These are phyloP conservation scores for Empis stercorea DNA, from an alignment of 2,888 invertebrate species.

Conservation along the genomic window DNA sequence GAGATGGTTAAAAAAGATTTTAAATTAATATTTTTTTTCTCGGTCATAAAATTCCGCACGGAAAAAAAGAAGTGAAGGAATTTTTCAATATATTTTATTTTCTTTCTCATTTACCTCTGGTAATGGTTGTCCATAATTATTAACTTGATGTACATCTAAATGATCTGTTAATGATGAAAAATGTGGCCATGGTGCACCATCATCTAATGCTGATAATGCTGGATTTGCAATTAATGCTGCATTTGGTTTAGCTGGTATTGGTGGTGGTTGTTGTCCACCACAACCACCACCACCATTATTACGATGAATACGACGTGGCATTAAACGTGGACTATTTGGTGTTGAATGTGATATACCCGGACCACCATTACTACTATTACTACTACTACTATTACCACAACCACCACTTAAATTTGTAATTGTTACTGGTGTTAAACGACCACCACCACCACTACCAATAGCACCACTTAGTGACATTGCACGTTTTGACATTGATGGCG, in stretches of 20 bases:
- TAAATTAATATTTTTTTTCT: not conserved
- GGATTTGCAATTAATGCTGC: slow-evolving; percentile 21
- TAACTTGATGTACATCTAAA: slow-evolving; percentile 31
- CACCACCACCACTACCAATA: slow-evolving; percentile 25
- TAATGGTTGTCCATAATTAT: slow-evolving; percentile 36
- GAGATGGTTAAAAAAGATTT: too few relatives aligned
- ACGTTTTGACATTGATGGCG: slow-evolving; percentile 30
- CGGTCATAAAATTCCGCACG: not conserved
- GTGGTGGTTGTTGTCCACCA: too few relatives aligned
- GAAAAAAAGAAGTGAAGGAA: too few relatives aligned
- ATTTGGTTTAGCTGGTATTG: slow-evolving; percentile 29
- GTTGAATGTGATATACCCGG: slow-evolving; percentile 41
- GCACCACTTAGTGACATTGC: slow-evolving; percentile 32
- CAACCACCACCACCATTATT: slow-evolving; percentile 12
- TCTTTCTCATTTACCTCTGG: slow-evolving; percentile 33
- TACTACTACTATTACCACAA: slow-evolving; percentile 6
- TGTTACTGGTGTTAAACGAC: not conserved
- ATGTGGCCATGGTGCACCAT: slow-evolving; percentile 33
- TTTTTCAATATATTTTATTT: too few relatives aligned
- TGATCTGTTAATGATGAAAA: slow-evolving; percentile 30
- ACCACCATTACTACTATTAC: slow-evolving; percentile 1
- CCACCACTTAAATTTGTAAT: not conserved
- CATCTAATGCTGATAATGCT: slow-evolving; percentile 26
- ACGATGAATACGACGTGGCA: slow-evolving; percentile 45
- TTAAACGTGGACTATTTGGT: slow-evolving; percentile 58